A percentile compares a stretch with the other conserved stretches of the same genome.
Conservation (phyloP, 2,888 invertebrate genomes). For the Brachylomia viminalis region DNA sequence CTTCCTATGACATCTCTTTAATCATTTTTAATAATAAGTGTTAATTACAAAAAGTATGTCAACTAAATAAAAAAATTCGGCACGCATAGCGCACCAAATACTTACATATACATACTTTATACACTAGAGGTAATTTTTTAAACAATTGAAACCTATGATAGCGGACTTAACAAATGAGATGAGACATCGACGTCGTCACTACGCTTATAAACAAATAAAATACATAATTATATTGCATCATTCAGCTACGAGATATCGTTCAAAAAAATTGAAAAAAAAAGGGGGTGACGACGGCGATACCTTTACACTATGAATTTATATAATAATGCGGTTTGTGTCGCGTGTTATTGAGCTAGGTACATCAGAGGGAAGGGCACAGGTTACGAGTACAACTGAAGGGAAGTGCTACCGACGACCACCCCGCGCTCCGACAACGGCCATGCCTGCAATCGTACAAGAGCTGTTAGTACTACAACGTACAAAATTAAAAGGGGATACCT, state of each 20-base stretch:
- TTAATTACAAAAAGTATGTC: conserved; percentile 89
- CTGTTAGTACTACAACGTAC: not conserved
- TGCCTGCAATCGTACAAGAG: conserved; percentile 14
- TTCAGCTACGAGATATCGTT: conserved; percentile 59
- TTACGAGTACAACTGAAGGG: conserved; percentile 24
- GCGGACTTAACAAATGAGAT: conserved; percentile 74
- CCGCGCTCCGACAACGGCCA: conserved; percentile 55
- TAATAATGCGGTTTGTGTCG: conserved; percentile 73
- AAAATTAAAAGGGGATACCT: not conserved
- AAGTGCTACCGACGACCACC: not conserved
- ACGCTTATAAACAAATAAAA: conserved; percentile 59
- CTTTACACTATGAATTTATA: conserved; percentile 76
- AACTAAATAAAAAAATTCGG: conserved; percentile 88
- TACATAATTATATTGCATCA: conserved; percentile 67
- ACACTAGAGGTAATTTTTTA: conserved; percentile 87
- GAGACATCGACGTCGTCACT: conserved; percentile 66
- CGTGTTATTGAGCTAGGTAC: conserved; percentile 58
- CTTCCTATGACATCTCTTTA: conserved; percentile 83
- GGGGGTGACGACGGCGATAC: conserved; percentile 63
- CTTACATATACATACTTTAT: conserved; percentile 87
- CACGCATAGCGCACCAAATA: conserved; percentile 87
- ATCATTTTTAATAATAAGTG: conserved; percentile 81
- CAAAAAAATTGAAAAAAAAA: conserved; percentile 53
- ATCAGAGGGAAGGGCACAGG: conserved; percentile 32
- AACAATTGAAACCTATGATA: conserved; percentile 79